A percentile compares a stretch with the other conserved stretches of the same genome.
Evolutionary conservation across 2,888 invertebrate genomes (phyloP).

Genomic region (Teinopalpus imperialis): DNA sequence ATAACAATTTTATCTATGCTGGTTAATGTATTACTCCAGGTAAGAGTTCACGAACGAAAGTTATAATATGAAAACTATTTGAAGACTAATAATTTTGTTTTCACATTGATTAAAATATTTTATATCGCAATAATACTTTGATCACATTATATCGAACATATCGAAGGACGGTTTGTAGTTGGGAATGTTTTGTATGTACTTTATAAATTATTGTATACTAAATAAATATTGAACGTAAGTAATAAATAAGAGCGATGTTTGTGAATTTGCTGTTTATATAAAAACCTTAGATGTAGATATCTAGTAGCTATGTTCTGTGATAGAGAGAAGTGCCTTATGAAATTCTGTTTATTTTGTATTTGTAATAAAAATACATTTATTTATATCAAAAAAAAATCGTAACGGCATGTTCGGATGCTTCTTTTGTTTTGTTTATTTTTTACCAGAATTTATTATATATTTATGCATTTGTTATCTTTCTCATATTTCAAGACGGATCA

Average conservation of each 20-base stretch:
- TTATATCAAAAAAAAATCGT: background rate
- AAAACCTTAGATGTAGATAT: conserved; percentile 26
- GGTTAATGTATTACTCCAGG: too few species aligned
- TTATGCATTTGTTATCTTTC: conserved; percentile 19
- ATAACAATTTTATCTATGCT: too few species aligned
- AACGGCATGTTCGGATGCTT: conserved; percentile 2
- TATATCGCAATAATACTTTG: too few species aligned
- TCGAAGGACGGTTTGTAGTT: background rate
- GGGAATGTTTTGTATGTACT: conserved; percentile 12
- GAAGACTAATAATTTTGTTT: too few species aligned
- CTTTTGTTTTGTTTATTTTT: conserved; percentile 19
- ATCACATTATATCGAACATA: too few species aligned
- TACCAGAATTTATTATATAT: conserved; percentile 18
- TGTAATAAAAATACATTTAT: conserved; percentile 14
- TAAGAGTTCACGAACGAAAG: too few species aligned
- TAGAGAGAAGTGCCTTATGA: conserved; percentile 70
- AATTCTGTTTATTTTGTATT: conserved; percentile 35
- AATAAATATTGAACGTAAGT: conserved; percentile 6
- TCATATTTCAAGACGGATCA: background rate
- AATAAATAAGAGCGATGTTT: conserved; percentile 14
- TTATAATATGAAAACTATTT: too few species aligned
- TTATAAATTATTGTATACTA: conserved; percentile 5
- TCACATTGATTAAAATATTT: too few species aligned
- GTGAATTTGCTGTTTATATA: conserved; percentile 12
- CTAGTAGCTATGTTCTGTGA: conserved; percentile 67